phyloP scores from a whole-genome alignment of 2,888 invertebrate genomes.

The Pristionchus maxplancki region DNA sequence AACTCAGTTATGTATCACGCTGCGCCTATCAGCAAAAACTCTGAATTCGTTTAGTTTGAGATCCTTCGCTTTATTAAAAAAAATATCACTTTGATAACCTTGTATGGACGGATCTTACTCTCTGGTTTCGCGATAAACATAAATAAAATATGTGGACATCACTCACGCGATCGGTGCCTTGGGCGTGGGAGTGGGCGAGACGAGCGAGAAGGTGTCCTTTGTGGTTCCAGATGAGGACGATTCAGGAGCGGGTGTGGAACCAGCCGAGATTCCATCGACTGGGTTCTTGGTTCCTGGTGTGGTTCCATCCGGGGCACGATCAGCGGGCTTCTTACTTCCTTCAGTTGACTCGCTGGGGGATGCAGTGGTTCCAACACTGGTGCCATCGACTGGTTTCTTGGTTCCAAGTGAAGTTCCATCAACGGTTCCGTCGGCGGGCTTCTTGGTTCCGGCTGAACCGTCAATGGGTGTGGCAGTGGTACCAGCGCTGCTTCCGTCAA shows the following conservation, averaged over 20 bases:
- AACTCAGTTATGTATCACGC: neutral
- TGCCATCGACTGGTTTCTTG: neutral
- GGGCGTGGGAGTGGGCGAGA: conserved; percentile 56
- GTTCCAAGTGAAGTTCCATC: neutral
- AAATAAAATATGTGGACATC: too few species aligned
- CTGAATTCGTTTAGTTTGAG: neutral
- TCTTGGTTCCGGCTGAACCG: neutral
- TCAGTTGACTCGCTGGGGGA: neutral
- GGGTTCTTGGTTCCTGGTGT: neutral
- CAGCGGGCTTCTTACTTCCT: neutral
- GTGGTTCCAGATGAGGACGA: conserved; percentile 37
- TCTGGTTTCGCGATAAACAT: neutral
- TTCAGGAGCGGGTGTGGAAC: neutral
- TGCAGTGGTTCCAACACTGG: neutral
- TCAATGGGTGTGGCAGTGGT: too few species aligned
- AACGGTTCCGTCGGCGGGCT: neutral
- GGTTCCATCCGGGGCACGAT: neutral
- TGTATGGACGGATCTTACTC: too few species aligned
- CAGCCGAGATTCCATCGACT: neutral
- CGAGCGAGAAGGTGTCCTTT: conserved; percentile 64
- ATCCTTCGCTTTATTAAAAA: too few species aligned
- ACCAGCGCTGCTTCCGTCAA: neutral
- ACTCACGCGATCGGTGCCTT: conserved; percentile 44
- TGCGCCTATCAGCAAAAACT: neutral
- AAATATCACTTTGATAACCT: too few species aligned